Evolutionary conservation across 1,140 invertebrate genomes (phyloP).

Genomic region (Dysdera silvatica): DNA sequence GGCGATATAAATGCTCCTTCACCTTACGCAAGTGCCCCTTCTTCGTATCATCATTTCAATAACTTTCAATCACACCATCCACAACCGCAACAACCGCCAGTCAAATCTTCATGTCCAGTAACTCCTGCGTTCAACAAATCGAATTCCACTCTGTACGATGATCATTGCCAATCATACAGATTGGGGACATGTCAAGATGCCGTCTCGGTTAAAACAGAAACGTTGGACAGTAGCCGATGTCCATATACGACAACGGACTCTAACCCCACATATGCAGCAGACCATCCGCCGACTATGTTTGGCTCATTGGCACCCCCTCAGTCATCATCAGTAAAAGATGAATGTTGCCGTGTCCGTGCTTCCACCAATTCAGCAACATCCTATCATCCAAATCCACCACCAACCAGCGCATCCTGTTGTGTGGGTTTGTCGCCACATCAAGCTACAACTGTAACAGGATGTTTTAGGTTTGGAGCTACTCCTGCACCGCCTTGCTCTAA

Average conservation of each 20-base stretch:
- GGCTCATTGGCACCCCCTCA: constrained; percentile 14
- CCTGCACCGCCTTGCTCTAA: not conserved
- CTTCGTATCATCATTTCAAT: not conserved
- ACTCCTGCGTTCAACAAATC: constrained; percentile 15
- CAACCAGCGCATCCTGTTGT: not conserved
- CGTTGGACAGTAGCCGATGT: constrained; percentile 22
- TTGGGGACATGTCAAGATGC: constrained; percentile 16
- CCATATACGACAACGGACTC: not conserved
- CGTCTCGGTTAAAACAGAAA: constrained; percentile 24
- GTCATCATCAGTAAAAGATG: constrained; percentile 17
- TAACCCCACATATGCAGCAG: constrained; percentile 6
- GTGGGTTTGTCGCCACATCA: too few relatives aligned
- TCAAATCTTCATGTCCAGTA: constrained; percentile 14
- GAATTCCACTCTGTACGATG: constrained; percentile 3
- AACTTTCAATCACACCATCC: constrained; percentile 15
- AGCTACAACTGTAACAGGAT: too few relatives aligned
- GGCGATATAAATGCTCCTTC: not conserved
- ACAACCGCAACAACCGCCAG: not conserved
- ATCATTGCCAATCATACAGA: not conserved
- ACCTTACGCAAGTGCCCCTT: constrained; percentile 5
- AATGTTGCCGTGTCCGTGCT: constrained; percentile 15
- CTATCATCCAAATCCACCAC: constrained; percentile 15
- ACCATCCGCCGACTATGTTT: constrained; percentile 4
- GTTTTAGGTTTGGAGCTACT: constrained; percentile 1
- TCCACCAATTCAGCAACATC: constrained; percentile 6